Evolutionary conservation across 2,797 vertebrate species (phyloP).

Genomic region (Rhinella marina): DNA sequence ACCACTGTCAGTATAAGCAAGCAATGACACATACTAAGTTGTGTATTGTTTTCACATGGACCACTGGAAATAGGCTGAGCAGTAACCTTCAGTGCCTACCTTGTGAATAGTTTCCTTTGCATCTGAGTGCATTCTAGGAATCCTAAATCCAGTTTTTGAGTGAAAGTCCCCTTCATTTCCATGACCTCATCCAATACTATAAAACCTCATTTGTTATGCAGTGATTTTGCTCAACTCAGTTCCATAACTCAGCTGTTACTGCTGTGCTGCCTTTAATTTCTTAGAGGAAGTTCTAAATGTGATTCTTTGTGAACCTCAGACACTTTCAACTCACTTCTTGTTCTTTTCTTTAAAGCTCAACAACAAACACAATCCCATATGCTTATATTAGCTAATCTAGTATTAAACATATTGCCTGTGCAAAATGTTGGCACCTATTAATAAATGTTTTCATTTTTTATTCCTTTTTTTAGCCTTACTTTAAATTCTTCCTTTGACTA

Average conservation of each 20-base stretch:
- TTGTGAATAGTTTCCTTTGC: background rate
- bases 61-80: background rate
- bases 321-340: slow-evolving; percentile 80
- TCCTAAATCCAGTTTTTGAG: slow-evolving; percentile 9
- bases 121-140: slow-evolving; percentile 14
- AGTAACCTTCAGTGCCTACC: background rate
- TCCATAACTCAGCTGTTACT: slow-evolving; percentile 53
- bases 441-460: slow-evolving; percentile 82
- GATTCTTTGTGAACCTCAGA: slow-evolving; percentile 79
- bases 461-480: slow-evolving; percentile 72
- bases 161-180: slow-evolving; percentile 38
- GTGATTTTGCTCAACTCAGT: slow-evolving; percentile 36
- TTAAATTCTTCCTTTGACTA: slow-evolving; percentile 82
- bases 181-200: slow-evolving; percentile 46
- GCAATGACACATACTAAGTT: background rate
- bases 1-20: background rate
- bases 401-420: slow-evolving; percentile 85
- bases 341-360: slow-evolving; percentile 84
- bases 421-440: slow-evolving; percentile 85
- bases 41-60: background rate
- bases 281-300: slow-evolving; percentile 80
- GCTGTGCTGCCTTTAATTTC: slow-evolving; percentile 75
- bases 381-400: slow-evolving; percentile 85
- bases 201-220: slow-evolving; percentile 47
- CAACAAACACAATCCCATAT: slow-evolving; percentile 86